Conservation (phyloP, 2,888 invertebrate genomes). For the Drosophila vallismaia region DNA sequence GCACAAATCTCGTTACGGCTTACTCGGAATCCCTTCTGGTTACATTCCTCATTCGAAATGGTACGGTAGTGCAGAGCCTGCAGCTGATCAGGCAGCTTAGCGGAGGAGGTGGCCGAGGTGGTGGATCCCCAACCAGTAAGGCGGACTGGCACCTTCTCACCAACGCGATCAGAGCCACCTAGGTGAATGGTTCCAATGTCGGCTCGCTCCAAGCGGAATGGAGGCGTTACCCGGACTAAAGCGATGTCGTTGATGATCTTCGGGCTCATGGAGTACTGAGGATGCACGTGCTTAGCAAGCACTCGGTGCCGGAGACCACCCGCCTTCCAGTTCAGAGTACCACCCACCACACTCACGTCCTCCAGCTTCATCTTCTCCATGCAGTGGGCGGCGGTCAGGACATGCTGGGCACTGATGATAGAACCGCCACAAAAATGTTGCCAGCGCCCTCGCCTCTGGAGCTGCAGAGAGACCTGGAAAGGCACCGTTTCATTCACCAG, state of each 20-base stretch:
- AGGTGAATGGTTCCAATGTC: conserved; percentile 63
- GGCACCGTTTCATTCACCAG: conserved; percentile 73
- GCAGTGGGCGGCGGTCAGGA: conserved; percentile 83
- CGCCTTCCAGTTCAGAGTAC: conserved; percentile 68
- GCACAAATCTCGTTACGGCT: conserved; percentile 82
- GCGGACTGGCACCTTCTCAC: conserved; percentile 68
- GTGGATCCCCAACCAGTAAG: conserved; percentile 83
- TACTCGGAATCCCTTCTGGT: conserved; percentile 74
- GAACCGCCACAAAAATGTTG: conserved; percentile 83
- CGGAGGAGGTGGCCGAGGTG: conserved; percentile 56
- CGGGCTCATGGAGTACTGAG: conserved; percentile 66
- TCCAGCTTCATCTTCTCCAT: conserved; percentile 64
- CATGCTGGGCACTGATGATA: conserved; percentile 76
- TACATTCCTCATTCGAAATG: conserved; percentile 81
- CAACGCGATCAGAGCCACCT: conserved; percentile 66
- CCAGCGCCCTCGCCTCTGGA: conserved; percentile 69
- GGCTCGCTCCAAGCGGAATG: conserved; percentile 68
- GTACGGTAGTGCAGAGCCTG: conserved; percentile 81
- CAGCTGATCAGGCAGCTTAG: conserved; percentile 76
- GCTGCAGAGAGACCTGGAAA: conserved; percentile 82
- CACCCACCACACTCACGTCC: conserved; percentile 70
- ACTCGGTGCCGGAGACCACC: conserved; percentile 76
- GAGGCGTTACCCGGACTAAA: conserved; percentile 72
- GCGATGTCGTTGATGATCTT: conserved; percentile 80
- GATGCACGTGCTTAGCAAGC: conserved; percentile 73